Conservation (phyloP, 2,888 invertebrate genomes). For the Meiosimyza decipiens region DNA sequence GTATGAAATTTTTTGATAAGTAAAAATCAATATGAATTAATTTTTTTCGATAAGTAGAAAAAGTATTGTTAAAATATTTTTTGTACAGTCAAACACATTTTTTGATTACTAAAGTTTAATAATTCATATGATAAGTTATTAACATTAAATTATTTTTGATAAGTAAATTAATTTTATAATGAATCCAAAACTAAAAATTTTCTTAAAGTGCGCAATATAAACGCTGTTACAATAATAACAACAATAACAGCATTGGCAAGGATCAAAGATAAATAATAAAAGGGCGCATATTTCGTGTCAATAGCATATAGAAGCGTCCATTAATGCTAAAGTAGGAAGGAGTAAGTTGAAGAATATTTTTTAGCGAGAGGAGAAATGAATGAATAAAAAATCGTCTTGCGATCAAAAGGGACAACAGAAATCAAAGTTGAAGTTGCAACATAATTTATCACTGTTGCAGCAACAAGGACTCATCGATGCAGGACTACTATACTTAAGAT, state of each 20-base stretch:
- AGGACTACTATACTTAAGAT: slow-evolving; percentile 24
- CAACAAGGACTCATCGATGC: neutral
- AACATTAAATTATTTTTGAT: too few relatives aligned
- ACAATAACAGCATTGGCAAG: neutral
- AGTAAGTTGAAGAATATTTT: neutral
- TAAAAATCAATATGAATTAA: too few relatives aligned
- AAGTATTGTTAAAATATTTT: too few relatives aligned
- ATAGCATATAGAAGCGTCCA: slow-evolving; percentile 40
- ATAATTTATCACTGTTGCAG: slow-evolving; percentile 47
- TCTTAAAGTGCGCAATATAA: neutral
- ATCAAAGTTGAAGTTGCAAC: slow-evolving; percentile 45
- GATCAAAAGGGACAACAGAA: slow-evolving; percentile 11
- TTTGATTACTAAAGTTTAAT: too few relatives aligned
- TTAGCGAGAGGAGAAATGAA: neutral
- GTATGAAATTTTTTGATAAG: too few relatives aligned
- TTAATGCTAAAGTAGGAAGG: slow-evolving; percentile 29
- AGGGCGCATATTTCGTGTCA: slow-evolving; percentile 36
- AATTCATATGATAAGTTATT: too few relatives aligned
- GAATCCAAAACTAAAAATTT: too few relatives aligned
- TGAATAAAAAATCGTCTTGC: neutral
- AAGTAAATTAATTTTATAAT: too few relatives aligned
- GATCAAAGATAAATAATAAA: slow-evolving; percentile 26
- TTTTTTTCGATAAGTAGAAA: too few relatives aligned
- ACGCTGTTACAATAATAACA: neutral
- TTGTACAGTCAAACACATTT: too few relatives aligned